These are phyloP conservation scores for Sebastes melanostomus DNA, from an alignment of 2,797 vertebrate genomes.

Conservation along the genomic window DNA sequence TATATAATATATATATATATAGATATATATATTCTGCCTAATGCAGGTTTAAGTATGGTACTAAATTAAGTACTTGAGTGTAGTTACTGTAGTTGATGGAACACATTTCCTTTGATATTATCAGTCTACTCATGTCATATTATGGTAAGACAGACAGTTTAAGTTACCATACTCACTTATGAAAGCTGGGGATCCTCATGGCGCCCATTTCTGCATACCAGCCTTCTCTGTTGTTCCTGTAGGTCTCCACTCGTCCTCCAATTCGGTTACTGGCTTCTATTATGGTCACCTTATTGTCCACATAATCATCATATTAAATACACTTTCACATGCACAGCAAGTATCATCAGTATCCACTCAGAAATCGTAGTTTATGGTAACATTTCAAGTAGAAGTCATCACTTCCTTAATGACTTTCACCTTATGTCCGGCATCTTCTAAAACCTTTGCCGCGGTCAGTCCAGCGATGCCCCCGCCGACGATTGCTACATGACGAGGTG, in stretches of 20 bases:
- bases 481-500: slow-evolving; percentile 71
- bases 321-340: not conserved
- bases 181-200: slow-evolving; percentile 88
- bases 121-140: not conserved
- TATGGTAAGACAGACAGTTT: no score
- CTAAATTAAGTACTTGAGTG: not conserved
- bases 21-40: no score
- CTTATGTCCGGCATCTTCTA: slow-evolving; percentile 84
- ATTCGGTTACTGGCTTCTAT: slow-evolving; percentile 84
- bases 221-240: slow-evolving; percentile 80
- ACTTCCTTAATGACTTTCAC: slow-evolving; percentile 39
- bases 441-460: slow-evolving; percentile 81
- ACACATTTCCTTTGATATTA: not conserved
- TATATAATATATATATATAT: no score
- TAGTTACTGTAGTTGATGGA: not conserved
- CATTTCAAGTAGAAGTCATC: not conserved
- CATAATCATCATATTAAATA: not conserved
- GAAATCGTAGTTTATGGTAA: not conserved
- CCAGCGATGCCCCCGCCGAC: slow-evolving; percentile 83
- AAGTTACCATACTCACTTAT: slow-evolving; percentile 77
- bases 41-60: not conserved
- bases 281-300: slow-evolving; percentile 80
- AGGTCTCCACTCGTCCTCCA: slow-evolving; percentile 86
- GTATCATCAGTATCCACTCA: not conserved
- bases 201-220: slow-evolving; percentile 89